Conservation (phyloP, 2,888 invertebrate genomes). For the Nephrotoma appendiculata region DNA sequence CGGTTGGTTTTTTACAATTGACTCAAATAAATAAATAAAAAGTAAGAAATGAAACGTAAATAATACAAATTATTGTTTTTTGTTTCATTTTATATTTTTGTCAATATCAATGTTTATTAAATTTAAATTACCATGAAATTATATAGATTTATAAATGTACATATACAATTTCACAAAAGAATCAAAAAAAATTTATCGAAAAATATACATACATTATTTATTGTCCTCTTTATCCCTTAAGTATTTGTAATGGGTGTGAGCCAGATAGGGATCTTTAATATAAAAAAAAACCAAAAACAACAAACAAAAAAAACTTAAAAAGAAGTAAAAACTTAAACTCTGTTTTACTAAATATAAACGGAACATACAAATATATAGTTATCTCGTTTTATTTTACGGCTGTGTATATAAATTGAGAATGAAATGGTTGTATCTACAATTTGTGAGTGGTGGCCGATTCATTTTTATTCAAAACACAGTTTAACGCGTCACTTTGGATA, state of each 20-base stretch:
- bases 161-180: neutral
- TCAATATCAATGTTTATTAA: neutral
- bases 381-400: neutral
- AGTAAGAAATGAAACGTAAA: neutral
- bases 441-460: neutral
- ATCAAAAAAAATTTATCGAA: neutral
- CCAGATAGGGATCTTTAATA: conserved; percentile 2
- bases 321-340: neutral
- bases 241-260: conserved; percentile 4
- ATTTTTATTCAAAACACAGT: conserved; percentile 2
- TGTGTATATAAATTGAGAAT: neutral
- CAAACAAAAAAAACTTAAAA: neutral
- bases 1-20: neutral
- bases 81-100: neutral
- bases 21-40: neutral
- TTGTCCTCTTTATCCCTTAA: conserved; percentile 4
- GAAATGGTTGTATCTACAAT: neutral
- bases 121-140: neutral
- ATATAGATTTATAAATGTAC: neutral
- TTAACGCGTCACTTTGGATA: conserved; percentile 6
- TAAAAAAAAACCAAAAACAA: neutral
- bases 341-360: neutral
- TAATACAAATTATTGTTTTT: neutral
- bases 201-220: neutral
- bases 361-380: neutral